Percentiles rank a stretch among this genome's conserved stretches.
Evolutionary conservation across 2,888 invertebrate species (phyloP).

Genomic region (Stenurella melanura): DNA sequence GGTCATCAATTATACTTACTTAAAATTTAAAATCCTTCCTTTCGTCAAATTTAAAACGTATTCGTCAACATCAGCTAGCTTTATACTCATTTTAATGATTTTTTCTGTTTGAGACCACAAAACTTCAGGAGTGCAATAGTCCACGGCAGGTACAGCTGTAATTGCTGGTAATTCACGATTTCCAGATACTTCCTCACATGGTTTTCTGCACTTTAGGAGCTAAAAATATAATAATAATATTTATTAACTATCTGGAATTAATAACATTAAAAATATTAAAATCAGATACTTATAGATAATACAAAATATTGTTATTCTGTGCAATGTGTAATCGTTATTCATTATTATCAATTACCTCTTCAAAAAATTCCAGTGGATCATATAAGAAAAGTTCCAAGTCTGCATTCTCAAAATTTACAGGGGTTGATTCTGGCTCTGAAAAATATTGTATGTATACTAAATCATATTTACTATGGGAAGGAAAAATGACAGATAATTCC

Average conservation of each 20-base stretch:
- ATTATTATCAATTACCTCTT: constrained; percentile 29
- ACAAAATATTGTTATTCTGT: not conserved
- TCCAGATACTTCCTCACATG: not conserved
- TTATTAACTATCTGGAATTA: not conserved
- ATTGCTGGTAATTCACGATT: constrained; percentile 54
- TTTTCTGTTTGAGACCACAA: constrained; percentile 67
- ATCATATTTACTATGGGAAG: not conserved
- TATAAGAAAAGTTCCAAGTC: constrained; percentile 33
- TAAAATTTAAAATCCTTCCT: constrained; percentile 64
- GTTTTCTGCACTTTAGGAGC: constrained; percentile 11
- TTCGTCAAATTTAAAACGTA: constrained; percentile 61
- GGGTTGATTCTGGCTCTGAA: not conserved
- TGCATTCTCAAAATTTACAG: constrained; percentile 27
- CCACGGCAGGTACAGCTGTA: constrained; percentile 56
- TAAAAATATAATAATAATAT: not conserved
- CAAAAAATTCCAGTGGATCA: constrained; percentile 41
- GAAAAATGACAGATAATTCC: too few relatives aligned
- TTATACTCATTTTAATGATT: constrained; percentile 62
- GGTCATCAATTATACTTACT: constrained; percentile 53
- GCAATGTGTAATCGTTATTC: too few relatives aligned
- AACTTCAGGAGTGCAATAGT: constrained; percentile 66
- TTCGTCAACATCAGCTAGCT: constrained; percentile 60
- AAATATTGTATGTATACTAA: not conserved
- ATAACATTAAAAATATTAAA: not conserved
- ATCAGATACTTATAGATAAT: not conserved